These are phyloP conservation scores for Aquatica leii DNA, from an alignment of 2,888 invertebrate genomes.

Conservation along the genomic window DNA sequence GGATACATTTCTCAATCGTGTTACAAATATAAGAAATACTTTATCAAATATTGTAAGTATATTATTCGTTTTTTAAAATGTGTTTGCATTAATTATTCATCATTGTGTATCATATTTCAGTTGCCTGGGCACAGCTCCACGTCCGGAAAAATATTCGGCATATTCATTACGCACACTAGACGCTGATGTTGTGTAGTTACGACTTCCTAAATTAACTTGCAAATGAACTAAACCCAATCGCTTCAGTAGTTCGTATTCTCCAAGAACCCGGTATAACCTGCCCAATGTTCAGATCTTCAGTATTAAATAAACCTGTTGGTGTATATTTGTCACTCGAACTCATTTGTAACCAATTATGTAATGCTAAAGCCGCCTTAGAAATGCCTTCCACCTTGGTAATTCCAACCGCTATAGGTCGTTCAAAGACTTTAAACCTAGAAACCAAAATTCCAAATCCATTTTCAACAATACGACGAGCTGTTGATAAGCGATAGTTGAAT, in stretches of 20 bases:
- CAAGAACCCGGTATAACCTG: slow-evolving; percentile 39
- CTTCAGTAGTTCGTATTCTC: slow-evolving; percentile 33
- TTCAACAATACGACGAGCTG: no score
- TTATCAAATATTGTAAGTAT: slow-evolving; percentile 41
- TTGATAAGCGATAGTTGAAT: slow-evolving; percentile 33
- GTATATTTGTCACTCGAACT: slow-evolving; percentile 34
- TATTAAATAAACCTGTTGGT: slow-evolving; percentile 31
- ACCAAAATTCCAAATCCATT: slow-evolving; percentile 10
- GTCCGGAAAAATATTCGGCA: slow-evolving; percentile 39
- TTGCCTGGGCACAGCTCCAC: slow-evolving; percentile 40
- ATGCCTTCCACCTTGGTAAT: slow-evolving; percentile 28
- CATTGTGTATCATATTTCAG: slow-evolving; percentile 34
- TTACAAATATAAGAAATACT: slow-evolving; percentile 8
- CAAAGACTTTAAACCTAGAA: slow-evolving; percentile 27
- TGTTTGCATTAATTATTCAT: slow-evolving; percentile 24
- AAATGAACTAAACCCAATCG: no score
- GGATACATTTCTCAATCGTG: slow-evolving; percentile 19
- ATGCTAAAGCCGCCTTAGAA: slow-evolving; percentile 12
- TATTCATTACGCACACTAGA: slow-evolving; percentile 23
- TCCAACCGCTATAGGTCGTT: slow-evolving; percentile 24
- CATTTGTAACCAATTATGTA: slow-evolving; percentile 37
- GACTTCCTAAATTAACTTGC: slow-evolving; percentile 25
- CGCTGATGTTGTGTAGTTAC: slow-evolving; percentile 30
- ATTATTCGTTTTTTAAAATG: slow-evolving; percentile 22
- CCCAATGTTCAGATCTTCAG: slow-evolving; percentile 15